These are phyloP conservation scores for Heliconius charithonia DNA, from an alignment of 2,888 invertebrate species.

Conservation along the genomic window DNA sequence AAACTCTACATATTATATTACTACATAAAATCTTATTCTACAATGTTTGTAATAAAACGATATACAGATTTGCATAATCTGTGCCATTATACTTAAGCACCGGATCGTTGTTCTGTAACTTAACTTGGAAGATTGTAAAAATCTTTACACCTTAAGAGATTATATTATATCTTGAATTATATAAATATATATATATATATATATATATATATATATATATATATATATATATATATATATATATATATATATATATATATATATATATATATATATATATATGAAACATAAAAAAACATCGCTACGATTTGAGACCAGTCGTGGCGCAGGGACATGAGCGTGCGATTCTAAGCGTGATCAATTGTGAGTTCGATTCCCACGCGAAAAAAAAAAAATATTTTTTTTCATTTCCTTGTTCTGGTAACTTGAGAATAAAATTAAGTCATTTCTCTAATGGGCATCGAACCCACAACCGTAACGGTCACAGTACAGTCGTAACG, in stretches of 20 bases:
- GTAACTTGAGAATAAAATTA: neutral
- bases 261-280: neutral
- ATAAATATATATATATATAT: conserved; percentile 1
- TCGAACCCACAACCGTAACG: neutral
- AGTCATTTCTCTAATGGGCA: neutral
- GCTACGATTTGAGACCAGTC: no score
- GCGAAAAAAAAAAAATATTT: no score
- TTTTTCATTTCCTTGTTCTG: no score
- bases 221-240: neutral
- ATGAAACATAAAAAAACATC: neutral
- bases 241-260: neutral
- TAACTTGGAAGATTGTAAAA: neutral
- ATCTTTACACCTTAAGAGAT: neutral
- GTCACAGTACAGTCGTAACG: no score
- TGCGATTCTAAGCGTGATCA: no score
- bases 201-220: neutral
- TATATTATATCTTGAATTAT: neutral
- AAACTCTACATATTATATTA: neutral
- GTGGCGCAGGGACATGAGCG: no score
- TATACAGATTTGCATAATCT: conserved; percentile 16
- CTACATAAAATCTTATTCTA: neutral
- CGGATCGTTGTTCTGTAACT: neutral
- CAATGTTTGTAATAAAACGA: conserved; percentile 4
- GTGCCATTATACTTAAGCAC: conserved; percentile 11
- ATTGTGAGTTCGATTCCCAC: no score